These are phyloP conservation scores for Chironomus tepperi DNA, from an alignment of 1,140 invertebrate genomes.

Conservation along the genomic window DNA sequence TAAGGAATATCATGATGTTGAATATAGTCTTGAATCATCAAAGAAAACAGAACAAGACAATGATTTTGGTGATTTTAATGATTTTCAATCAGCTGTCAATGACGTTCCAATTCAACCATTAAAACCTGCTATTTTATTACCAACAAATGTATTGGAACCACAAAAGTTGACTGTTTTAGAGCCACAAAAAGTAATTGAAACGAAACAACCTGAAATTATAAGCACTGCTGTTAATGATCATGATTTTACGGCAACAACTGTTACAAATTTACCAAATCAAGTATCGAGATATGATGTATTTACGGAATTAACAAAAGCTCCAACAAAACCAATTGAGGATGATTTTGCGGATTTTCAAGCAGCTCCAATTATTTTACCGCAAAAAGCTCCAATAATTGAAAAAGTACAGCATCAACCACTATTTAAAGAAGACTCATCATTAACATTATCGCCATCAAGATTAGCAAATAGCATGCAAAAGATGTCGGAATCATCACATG, in stretches of 20 bases:
- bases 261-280: too few relatives aligned
- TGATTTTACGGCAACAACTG: too few relatives aligned
- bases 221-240: too few relatives aligned
- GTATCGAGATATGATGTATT: too few relatives aligned
- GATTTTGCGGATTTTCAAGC: slow-evolving; percentile 17
- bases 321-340: not conserved
- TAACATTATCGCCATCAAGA: not conserved
- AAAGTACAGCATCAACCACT: not conserved
- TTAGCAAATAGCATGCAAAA: not conserved
- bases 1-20: slow-evolving; percentile 18
- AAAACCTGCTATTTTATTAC: not conserved
- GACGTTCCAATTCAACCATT: not conserved
- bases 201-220: too few relatives aligned
- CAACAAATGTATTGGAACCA: not conserved
- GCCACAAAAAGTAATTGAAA: not conserved
- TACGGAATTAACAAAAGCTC: too few relatives aligned
- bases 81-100: not conserved
- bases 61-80: slow-evolving; percentile 12
- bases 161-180: not conserved
- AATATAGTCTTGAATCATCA: not conserved
- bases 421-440: not conserved
- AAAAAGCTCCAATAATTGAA: not conserved
- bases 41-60: not conserved
- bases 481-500: too few relatives aligned
- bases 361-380: not conserved